Base-by-base conservation (phyloP, 2,113 vertebrate genomes). In the Scolopax mira region DNA sequence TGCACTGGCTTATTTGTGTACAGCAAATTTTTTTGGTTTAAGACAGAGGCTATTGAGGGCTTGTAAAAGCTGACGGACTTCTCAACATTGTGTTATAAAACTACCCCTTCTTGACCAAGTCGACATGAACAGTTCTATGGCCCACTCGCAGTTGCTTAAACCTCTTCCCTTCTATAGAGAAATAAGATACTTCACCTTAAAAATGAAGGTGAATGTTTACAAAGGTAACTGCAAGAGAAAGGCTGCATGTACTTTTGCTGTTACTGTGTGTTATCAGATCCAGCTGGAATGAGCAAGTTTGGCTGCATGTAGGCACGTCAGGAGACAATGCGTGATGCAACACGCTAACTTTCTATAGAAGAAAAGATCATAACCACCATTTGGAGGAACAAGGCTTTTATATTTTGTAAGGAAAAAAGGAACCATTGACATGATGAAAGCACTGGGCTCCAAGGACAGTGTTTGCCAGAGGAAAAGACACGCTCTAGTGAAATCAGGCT, bases 271-370 rank as follows among this genome's bases (percentile, higher is more conserved):
- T 27, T 65, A 5, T 60, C 49, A 90, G 28, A 37, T 6, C 9
- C 18, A 74, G 28, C 8, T 85, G 46, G 46, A 70, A 79, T 0
- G 1, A 74, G 5, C 23, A 67, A 35, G 18, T 1, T 1, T 61
- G 19, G 18, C 31, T 70, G 4, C 39, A 27, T 0, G 1, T 28
- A 75, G 28, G 25, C 24, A 21, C 3, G 2, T 8, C n/a, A 69
- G 31, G 18, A 57, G 10, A 37, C 18, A 62, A 17, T 23, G n/a
- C n/a, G 3, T 0, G 1, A 37, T 10, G 25, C 12, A 78, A 12
- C 11, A 21, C 12, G 7, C 4, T 8, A 17, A 37, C 17, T 48
- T 49, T 24, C 31, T 27, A 13, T 0, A 70, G 33, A n/a, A 8
- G 9, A 39, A 42, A 35, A 37, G 15, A 15, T 28, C 24, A 3